Base-by-base conservation (phyloP, 1,140 invertebrate species). In the Drosophila nigromelanica region DNA sequence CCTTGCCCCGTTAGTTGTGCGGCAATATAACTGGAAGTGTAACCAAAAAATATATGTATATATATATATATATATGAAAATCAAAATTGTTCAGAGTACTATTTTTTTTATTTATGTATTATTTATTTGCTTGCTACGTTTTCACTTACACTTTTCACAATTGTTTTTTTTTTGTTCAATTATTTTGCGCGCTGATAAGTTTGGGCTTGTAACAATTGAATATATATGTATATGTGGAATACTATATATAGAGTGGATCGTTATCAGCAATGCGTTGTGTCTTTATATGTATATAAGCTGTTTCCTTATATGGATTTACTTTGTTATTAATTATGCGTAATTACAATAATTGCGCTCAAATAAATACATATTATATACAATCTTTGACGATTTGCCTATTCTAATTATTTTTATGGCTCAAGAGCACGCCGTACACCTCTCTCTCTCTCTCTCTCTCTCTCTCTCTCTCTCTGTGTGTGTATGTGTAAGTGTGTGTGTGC, bases 321-420 rank as follows among this genome's bases (percentile, higher is more conserved):
- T 59, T 73, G 48, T 54, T 73, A 73, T 76, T 67, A 72, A 76
- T 76, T 72, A 62, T 72, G 73, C 61, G 62, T 76, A 67, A 58
- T 71, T 51, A 51, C 12, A 64, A 60, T 66, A 54, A 55, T 66
- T 78, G 48, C 33, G 43, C 35, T 8, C 60, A 30, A 15, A 43
- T 33, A 15, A 30, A 50, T 50, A 30, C n/a, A 15, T 50, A 67
- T 45, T 15, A 15, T 50, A 33, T 33, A 30, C 45, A 21, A 5
- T 66, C 39, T n/a, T 27, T 30, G 2, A 18, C 42, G 12, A 43
- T 76, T 71, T 43, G 52, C 21, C 50, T 59, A 54, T 61, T 73
- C 42, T 48, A 73, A 73, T 59, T 69, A 54, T 45, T 37, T 64
- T 66, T 71, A 67, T 60, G 42, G 50, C 50, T 51, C 72, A 78